Base-by-base conservation (phyloP, 2,113 vertebrate genomes). In the Leptocoma aspasia region DNA sequence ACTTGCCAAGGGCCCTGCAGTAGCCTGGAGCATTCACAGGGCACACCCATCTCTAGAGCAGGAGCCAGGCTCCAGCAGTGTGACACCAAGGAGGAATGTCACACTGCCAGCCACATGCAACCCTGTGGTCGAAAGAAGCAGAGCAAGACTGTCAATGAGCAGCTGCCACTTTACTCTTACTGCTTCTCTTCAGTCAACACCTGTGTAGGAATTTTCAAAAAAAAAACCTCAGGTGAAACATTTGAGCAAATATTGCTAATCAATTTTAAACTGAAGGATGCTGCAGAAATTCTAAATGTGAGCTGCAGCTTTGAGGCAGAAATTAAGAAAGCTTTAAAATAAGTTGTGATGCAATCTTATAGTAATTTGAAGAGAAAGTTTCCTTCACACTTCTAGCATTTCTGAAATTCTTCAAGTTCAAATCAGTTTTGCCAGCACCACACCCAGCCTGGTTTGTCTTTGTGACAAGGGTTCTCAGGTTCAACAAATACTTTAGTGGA, bases 11-110 rank as follows among this genome's bases (percentile, higher is more conserved):
- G 41, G n/a, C 3, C 5, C 20, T 15, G 33, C 13, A 7, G 7
- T 3, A 63, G 64, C 52, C 44, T 23, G 44, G 10, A 5, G 72
- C 3, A 4, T 8, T 30, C 23, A 2, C 0, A 22, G 37, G 56
- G 47, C 37, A 35, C 42, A 19, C 0, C 2, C 39, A 7, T 1
- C 4, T 20, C 82, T 4, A 33, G 10, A 33, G 76, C 68, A 71
- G 61, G 63, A 35, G 3, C 63, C 53, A 26, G 10, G 3, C 2
- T 3, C n/a, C n/a, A n/a, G n/a, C n/a, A n/a, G n/a, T 6, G n/a
- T 15, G 6, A 15, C 27, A 21, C 9, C 73, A 22, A 19, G 27
- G 17, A 56, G 20, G 20, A 68, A 47, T 1, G 0, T 28, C 60
- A 21, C 42, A 16, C 18, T 27, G 64, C 41, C 41, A 44, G 39